Base-by-base conservation (phyloP, 2,888 invertebrate species). In the Gymnoscelis rufifasciata region DNA sequence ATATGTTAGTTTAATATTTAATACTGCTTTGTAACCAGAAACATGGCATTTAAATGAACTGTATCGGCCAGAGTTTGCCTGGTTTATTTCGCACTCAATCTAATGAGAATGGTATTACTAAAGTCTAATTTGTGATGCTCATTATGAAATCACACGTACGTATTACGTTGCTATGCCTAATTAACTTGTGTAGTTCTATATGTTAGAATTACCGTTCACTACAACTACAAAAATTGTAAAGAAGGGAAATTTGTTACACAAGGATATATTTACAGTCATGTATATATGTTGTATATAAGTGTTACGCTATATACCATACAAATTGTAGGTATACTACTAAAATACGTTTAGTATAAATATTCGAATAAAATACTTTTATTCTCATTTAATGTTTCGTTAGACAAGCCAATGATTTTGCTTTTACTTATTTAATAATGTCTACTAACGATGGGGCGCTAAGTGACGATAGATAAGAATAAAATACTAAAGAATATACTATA, bases 161-260 rank as follows among this genome's bases (percentile, higher is more conserved):
- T 41, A 44, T 14, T 11, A 13, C 15, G 23, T 37, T 27, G 2
- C 27, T 50, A 38, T 6, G 36, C 37, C 44, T 46, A 39, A 35
- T 13, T 47, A 29, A 47, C 29, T 45, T 40, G 37, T 44, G 23
- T 44, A 12, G 35, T 37, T 47, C 40, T 37, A 36, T 48, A 48
- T 29, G 24, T 29, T 44, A 43, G 1, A 19, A 38, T 43, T 35
- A 38, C 47, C 35, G n/a, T 48, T 46, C 38, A 43, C 80, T 86
- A 86, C 71, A 54, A 43, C 83, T 86, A 86, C 81, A 74, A 82
- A 81, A 83, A 78, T 84, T 87, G 86, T 87, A 87, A 83, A 87
- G 86, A 87, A 87, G 86, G 77, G 79, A 78, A 78, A 73, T 81
- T 86, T 86, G 82, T 82, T 87, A 87, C 84, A 87, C 74, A 73